Percentiles rank a stretch among this genome's conserved stretches.
phyloP scores from a whole-genome alignment of 2,888 invertebrate species.

The Drosophila setosimentum region DNA sequence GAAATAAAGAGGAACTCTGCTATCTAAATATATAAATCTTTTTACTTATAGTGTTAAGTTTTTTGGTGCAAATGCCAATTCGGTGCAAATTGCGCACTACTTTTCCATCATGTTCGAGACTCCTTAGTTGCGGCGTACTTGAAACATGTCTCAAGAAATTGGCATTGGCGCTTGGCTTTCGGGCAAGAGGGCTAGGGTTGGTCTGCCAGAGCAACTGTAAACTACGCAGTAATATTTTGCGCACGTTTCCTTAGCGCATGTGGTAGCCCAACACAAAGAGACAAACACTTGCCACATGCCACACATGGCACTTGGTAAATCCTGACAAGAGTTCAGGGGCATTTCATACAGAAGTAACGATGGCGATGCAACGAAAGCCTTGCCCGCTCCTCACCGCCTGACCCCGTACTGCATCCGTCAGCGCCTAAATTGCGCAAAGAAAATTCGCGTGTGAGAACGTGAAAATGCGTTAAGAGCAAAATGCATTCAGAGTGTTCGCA shows the following conservation, averaged over 20 bases:
- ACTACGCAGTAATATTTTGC: constrained; percentile 72
- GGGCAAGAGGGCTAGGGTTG: constrained; percentile 7
- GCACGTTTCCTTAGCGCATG: constrained; percentile 55
- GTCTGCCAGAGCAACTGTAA: constrained; percentile 35
- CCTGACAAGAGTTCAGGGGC: constrained; percentile 71
- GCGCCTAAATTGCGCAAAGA: constrained; percentile 49
- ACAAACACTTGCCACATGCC: constrained; percentile 10
- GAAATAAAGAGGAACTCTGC: background rate
- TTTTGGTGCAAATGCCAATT: background rate
- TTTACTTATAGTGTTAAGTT: background rate
- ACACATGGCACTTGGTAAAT: constrained; percentile 49
- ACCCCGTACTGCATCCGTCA: constrained; percentile 26
- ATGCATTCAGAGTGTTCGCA: constrained; percentile 41
- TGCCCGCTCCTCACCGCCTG: background rate
- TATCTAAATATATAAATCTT: background rate
- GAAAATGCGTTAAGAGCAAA: constrained; percentile 64
- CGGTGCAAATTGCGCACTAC: constrained; percentile 63
- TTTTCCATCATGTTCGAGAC: constrained; percentile 30
- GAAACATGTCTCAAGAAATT: constrained; percentile 67
- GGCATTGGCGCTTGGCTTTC: constrained; percentile 35
- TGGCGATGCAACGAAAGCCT: background rate
- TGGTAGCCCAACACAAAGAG: constrained; percentile 19
- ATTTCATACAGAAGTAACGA: constrained; percentile 38
- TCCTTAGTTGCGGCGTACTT: constrained; percentile 55
- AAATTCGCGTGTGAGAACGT: constrained; percentile 54